These are phyloP conservation scores for Calameuta pallipes DNA, from an alignment of 2,888 invertebrate species.

Conservation along the genomic window DNA sequence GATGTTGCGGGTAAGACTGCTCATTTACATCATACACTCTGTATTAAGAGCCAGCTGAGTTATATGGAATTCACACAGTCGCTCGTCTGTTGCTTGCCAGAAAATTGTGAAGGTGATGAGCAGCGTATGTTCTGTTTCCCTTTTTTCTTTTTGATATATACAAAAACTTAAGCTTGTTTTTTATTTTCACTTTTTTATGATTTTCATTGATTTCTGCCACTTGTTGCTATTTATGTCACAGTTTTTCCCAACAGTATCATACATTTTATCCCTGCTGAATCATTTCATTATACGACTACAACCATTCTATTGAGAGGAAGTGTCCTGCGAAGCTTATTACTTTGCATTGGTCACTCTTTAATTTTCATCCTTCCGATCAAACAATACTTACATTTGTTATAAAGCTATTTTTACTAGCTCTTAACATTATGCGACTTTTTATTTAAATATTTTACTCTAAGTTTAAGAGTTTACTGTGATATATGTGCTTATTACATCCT, in stretches of 20 bases:
- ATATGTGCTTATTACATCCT: background rate
- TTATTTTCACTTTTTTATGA: conserved; percentile 6
- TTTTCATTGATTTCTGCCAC: too few species aligned
- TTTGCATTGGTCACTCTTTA: background rate
- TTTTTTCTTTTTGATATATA: conserved; percentile 12
- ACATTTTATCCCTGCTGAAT: background rate
- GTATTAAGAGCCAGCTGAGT: conserved; percentile 3
- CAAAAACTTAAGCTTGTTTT: conserved; percentile 10
- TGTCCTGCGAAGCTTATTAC: background rate
- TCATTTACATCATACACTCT: conserved; percentile 30
- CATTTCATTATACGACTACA: background rate
- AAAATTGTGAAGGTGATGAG: conserved; percentile 9
- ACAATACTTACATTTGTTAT: background rate
- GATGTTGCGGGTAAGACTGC: conserved; percentile 32
- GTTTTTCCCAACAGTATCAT: conserved; percentile 10
- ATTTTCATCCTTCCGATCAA: background rate
- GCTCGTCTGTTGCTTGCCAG: conserved; percentile 18
- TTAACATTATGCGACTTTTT: background rate
- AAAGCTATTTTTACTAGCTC: background rate
- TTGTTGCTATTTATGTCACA: background rate
- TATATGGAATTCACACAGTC: conserved; percentile 7
- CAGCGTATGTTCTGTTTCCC: background rate
- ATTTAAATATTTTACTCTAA: background rate
- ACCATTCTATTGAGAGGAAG: background rate
- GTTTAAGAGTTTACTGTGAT: conserved; percentile 3